A percentile compares a stretch with the other conserved stretches of the same genome.
Evolutionary conservation across 2,113 vertebrate species (phyloP).

Genomic region (Condylura cristata): DNA sequence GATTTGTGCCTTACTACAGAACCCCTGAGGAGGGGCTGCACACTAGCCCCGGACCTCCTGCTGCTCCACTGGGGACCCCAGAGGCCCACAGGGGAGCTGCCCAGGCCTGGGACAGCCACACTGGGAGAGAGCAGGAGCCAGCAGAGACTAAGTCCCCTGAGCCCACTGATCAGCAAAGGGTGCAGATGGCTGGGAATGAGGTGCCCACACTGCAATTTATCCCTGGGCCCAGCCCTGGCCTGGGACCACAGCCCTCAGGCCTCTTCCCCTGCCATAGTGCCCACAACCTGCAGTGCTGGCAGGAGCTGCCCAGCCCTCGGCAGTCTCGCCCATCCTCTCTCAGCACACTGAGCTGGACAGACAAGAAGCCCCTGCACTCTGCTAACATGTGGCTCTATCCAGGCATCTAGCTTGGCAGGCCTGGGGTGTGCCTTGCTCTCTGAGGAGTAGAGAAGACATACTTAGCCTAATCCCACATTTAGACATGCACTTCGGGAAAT

Average conservation of each 20-base stretch:
- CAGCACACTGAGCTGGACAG: not conserved
- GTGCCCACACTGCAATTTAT: not conserved
- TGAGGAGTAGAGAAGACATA: not conserved
- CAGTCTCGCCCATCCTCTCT: not conserved
- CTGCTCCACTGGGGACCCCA: not conserved
- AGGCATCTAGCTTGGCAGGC: accelerated
- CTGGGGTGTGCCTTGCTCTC: not conserved
- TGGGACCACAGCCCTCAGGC: not conserved
- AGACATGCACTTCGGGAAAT: not conserved
- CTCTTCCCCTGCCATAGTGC: not conserved
- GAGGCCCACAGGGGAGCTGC: no score
- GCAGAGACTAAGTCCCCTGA: not conserved
- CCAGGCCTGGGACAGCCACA: not conserved
- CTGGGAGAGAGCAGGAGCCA: not conserved
- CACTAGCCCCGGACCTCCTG: not conserved
- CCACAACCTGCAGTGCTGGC: not conserved
- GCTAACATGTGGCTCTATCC: no score
- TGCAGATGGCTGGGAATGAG: not conserved
- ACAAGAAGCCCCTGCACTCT: not conserved
- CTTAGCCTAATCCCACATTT: not conserved
- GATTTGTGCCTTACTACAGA: constrained; percentile 73
- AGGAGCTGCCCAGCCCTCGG: not conserved
- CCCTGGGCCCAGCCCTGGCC: not conserved
- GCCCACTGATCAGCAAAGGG: not conserved
- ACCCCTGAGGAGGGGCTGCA: constrained; percentile 60